These are phyloP conservation scores for Drosophila lacicola DNA, from an alignment of 2,888 invertebrate genomes.

Conservation along the genomic window DNA sequence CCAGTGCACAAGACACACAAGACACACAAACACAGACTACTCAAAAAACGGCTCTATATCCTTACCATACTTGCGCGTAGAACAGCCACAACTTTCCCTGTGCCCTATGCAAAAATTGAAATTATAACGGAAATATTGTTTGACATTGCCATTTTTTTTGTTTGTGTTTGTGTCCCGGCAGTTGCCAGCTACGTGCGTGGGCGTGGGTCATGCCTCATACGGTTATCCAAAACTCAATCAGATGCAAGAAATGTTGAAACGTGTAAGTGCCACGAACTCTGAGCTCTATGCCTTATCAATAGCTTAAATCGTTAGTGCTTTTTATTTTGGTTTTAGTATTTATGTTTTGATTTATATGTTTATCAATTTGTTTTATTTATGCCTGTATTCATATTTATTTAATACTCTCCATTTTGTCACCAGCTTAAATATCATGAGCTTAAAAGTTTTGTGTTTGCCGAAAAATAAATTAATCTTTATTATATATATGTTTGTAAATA, in stretches of 20 bases:
- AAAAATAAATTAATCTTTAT: no score
- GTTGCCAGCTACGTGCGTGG: slow-evolving; percentile 35
- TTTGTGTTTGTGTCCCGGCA: slow-evolving; percentile 16
- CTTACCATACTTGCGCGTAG: neutral
- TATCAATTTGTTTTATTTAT: neutral
- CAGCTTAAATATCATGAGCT: no score
- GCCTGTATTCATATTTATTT: no score
- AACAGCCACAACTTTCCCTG: slow-evolving; percentile 38
- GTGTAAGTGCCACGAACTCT: slow-evolving; percentile 24
- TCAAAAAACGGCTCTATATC: slow-evolving; percentile 15
- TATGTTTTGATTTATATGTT: neutral
- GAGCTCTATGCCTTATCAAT: slow-evolving; percentile 15
- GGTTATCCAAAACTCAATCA: slow-evolving; percentile 41
- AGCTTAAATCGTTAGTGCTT: neutral
- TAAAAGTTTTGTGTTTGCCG: no score
- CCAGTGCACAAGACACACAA: slow-evolving; percentile 31
- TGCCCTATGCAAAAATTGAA: slow-evolving; percentile 55
- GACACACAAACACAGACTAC: neutral
- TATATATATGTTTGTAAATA: no score
- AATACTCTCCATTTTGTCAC: no score
- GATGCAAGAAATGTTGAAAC: slow-evolving; percentile 16
- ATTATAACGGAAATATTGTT: slow-evolving; percentile 63
- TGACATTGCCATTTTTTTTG: slow-evolving; percentile 43
- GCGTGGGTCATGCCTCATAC: slow-evolving; percentile 17
- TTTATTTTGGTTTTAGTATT: neutral